Base-by-base conservation (phyloP, 2,888 invertebrate species). In the Macrophya alboannulata region DNA sequence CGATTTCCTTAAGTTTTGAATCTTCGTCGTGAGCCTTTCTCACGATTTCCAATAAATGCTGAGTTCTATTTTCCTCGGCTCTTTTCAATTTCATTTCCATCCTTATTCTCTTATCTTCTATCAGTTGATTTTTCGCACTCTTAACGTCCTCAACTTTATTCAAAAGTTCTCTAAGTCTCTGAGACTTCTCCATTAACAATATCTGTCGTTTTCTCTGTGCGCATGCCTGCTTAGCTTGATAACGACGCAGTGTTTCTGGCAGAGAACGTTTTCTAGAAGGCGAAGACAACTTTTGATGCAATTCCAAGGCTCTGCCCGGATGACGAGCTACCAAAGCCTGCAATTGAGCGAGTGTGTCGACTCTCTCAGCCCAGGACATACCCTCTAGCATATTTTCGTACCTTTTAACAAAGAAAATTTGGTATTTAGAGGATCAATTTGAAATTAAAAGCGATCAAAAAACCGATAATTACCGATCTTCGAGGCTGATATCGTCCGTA, bases 11-110 rank as follows among this genome's bases (percentile, higher is more conserved):
- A 5, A 98, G 95, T 92, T 99, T 99, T 86, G 98, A 98, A 89
- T 99, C 99, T 92, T 99, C 99, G 90, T 99, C 99, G 91, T 99
- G 99, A 0, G 99, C 99, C 93, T 99, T 99, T 88, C 97, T 96
- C 0, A 99, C 97, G 88, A 98, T 98, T 92, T 96, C 97, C 92
- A 96, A 91, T 65, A 94, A 94, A 93, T 97, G 97, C 88, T 96
- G 96, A 86, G 97, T 97, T 31, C 99, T 95, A 91, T 99, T 99
- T 91, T 98, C 98, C 25, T 98, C 98, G 0, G 99, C 99, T 86
- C 97, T 96, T 90, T 97, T 97, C 83, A 97, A 93, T 65, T 97
- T 94, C 88, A 96, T 95, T 91, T 97, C 97, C 96, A 97, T 96
- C 87, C 97, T 94, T 25, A 95, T 93, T 8, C 97, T 95, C 89